A percentile compares a stretch with the other conserved stretches of the same genome.
Evolutionary conservation across 37 sponge, comb jelly and placozoan genomes (phyloP).

Genomic region (Haliclona indistincta): DNA sequence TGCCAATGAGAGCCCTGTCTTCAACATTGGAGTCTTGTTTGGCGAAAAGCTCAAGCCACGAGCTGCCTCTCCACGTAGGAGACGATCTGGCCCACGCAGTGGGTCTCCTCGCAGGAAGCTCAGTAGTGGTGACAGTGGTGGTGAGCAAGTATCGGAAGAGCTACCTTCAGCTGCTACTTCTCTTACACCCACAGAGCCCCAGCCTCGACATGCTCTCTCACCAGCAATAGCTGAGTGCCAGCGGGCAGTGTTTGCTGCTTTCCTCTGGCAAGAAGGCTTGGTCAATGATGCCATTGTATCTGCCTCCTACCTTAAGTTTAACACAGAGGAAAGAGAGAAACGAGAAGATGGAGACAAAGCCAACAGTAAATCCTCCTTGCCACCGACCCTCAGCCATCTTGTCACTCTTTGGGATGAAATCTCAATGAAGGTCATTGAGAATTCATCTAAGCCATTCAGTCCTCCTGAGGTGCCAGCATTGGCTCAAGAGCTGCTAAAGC

Average conservation of each 20-base stretch:
- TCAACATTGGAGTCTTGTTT: too few relatives aligned
- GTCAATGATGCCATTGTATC: conserved; percentile 93
- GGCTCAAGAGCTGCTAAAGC: conserved; percentile 58
- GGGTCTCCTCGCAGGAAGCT: background rate
- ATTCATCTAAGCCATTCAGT: conserved; percentile 30
- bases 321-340: conserved; percentile 56
- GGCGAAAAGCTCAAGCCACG: background rate
- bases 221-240: conserved; percentile 91
- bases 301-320: conserved; percentile 88
- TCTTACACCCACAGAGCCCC: background rate
- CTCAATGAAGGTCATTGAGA: conserved; percentile 52
- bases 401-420: conserved; percentile 89
- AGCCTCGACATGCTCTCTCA: conserved; percentile 65
- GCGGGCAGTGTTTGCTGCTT: conserved; percentile 91
- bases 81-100: background rate
- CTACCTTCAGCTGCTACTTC: background rate
- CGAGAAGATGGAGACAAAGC: background rate
- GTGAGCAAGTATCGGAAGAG: background rate
- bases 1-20: too few relatives aligned
- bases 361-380: conserved; percentile 27
- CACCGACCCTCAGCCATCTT: conserved; percentile 74
- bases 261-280: conserved; percentile 93
- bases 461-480: conserved; percentile 49
- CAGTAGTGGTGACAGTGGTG: background rate
- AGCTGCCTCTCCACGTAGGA: background rate